Percentiles rank a stretch among this genome's conserved stretches.
Evolutionary conservation across 1,140 invertebrate species (phyloP).

Genomic region (Adelges cooleyi): DNA sequence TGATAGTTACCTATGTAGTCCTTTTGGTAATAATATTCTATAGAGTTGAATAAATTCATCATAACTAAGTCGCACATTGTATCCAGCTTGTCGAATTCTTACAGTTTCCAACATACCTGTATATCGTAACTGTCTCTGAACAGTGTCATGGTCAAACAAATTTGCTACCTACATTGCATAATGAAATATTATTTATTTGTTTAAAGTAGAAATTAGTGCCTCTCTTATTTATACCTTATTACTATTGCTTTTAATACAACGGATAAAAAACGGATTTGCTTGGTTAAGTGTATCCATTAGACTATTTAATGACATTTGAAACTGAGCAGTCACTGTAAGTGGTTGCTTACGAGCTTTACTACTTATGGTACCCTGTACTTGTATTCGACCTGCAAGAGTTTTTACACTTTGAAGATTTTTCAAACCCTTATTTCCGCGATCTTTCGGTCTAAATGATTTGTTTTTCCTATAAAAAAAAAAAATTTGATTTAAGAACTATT

Average conservation of each 20-base stretch:
- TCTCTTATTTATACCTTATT: conserved; percentile 51
- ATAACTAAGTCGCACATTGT: conserved; percentile 84
- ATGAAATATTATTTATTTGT: neutral
- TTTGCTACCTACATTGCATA: conserved; percentile 54
- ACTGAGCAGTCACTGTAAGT: conserved; percentile 85
- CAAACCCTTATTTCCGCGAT: conserved; percentile 63
- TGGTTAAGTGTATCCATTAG: conserved; percentile 89
- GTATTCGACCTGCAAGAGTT: conserved; percentile 63
- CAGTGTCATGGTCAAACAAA: conserved; percentile 85
- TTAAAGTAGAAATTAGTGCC: neutral
- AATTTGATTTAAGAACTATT: neutral
- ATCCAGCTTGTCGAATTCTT: conserved; percentile 85
- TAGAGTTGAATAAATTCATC: conserved; percentile 90
- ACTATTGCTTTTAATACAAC: conserved; percentile 91
- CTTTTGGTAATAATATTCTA: conserved; percentile 79
- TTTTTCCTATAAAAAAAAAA: conserved; percentile 60
- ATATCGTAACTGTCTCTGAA: conserved; percentile 73
- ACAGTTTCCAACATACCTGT: conserved; percentile 97
- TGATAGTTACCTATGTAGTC: conserved; percentile 49
- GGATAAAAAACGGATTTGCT: conserved; percentile 92
- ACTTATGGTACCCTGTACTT: conserved; percentile 41
- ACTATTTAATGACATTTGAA: conserved; percentile 79
- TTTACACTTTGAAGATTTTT: conserved; percentile 85
- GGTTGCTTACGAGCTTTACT: conserved; percentile 74
- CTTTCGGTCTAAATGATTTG: conserved; percentile 73